Percentiles rank a stretch among this genome's conserved stretches.
Conservation (phyloP, 2,113 vertebrate species). For the Mesocricetus auratus region DNA sequence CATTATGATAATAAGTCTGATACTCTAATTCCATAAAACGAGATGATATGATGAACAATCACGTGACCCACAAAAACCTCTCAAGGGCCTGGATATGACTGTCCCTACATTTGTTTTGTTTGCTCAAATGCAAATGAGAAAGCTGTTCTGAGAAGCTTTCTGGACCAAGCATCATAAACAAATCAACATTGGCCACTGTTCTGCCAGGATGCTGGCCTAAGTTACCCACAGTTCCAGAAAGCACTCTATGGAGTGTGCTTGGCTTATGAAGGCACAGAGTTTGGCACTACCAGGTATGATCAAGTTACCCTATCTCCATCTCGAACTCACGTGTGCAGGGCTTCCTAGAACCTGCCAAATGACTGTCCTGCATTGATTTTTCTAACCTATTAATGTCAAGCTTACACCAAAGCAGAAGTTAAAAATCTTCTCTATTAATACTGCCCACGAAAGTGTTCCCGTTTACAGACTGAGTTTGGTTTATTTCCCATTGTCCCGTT, state of each 20-base stretch:
- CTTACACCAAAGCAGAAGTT: not conserved
- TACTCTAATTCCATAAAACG: slow-evolving; percentile 40
- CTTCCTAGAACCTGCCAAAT: not conserved
- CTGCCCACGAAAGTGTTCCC: rapidly evolving
- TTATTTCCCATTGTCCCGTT: rapidly evolving
- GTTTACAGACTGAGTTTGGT: no score
- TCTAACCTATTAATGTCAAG: not conserved
- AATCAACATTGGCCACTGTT: not conserved
- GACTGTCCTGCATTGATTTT: not conserved
- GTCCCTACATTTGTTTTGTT: not conserved
- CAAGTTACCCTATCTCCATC: not conserved
- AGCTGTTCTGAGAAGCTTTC: not conserved
- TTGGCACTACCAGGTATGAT: rapidly evolving
- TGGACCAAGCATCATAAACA: not conserved
- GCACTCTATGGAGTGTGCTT: rapidly evolving
- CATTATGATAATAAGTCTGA: not conserved
- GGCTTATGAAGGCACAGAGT: not conserved
- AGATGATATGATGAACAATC: not conserved
- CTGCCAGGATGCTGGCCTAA: not conserved
- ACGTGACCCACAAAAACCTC: not conserved
- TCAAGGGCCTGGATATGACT: not conserved
- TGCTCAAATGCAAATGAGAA: not conserved
- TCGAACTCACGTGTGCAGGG: not conserved
- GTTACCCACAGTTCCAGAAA: not conserved
- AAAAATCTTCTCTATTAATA: not conserved